These are phyloP conservation scores for Eueremaeus valkanovi DNA, from an alignment of 2,888 invertebrate genomes.

Conservation along the genomic window DNA sequence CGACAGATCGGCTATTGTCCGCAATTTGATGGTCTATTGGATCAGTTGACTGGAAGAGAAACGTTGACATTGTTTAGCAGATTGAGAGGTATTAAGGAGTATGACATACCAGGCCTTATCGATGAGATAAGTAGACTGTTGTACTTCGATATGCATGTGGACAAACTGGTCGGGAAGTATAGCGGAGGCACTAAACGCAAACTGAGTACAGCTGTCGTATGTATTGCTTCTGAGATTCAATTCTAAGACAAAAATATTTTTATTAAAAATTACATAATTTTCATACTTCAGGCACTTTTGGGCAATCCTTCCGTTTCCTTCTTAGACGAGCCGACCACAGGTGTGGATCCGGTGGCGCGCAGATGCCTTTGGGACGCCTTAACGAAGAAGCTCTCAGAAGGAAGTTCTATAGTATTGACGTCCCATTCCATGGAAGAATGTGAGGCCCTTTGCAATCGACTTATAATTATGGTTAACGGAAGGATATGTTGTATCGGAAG, in stretches of 20 bases:
- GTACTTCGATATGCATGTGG: conserved; percentile 44
- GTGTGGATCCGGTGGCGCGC: conserved; percentile 75
- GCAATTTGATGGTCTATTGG: conserved; percentile 76
- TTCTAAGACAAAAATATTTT: not conserved
- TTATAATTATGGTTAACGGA: conserved; percentile 61
- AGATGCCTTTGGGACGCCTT: conserved; percentile 75
- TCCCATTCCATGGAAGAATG: conserved; percentile 61
- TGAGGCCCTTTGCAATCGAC: conserved; percentile 61
- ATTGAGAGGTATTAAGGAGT: conserved; percentile 44
- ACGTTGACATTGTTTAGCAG: conserved; percentile 44
- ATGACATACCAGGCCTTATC: conserved; percentile 40
- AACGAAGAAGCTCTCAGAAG: conserved; percentile 61
- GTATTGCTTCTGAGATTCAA: conserved; percentile 38
- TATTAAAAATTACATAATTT: conserved; percentile 26
- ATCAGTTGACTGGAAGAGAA: conserved; percentile 49
- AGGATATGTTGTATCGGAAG: conserved; percentile 61
- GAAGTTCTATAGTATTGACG: conserved; percentile 72
- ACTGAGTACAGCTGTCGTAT: conserved; percentile 40
- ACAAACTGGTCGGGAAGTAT: conserved; percentile 41
- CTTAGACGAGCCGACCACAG: conserved; percentile 64
- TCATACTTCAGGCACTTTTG: conserved; percentile 56
- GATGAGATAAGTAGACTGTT: conserved; percentile 43
- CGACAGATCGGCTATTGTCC: conserved; percentile 81
- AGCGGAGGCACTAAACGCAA: conserved; percentile 48
- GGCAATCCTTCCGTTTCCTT: conserved; percentile 67